These are phyloP conservation scores for Cryptus viduatorius DNA, from an alignment of 2,888 invertebrate species.

Conservation along the genomic window DNA sequence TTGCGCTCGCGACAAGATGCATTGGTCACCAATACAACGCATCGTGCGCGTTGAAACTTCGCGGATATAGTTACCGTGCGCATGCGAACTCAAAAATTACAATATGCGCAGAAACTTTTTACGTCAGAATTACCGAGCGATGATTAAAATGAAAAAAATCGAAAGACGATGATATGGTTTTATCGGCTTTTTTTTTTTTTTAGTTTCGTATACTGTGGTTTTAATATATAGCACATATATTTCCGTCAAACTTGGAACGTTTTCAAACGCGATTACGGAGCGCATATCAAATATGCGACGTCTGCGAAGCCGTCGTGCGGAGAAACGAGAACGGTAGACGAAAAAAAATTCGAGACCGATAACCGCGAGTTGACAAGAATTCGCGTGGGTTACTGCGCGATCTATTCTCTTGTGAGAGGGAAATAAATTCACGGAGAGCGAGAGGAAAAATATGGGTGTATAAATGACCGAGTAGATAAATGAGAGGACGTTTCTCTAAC, in stretches of 20 bases:
- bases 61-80: slow-evolving; percentile 1
- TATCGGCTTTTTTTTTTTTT: too few species aligned
- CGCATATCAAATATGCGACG: neutral
- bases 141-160: neutral
- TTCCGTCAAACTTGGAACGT: neutral
- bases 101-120: neutral
- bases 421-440: slow-evolving; percentile 67
- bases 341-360: too few species aligned
- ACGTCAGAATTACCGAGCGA: neutral
- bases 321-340: slow-evolving; percentile 63
- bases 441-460: slow-evolving; percentile 38
- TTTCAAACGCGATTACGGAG: neutral
- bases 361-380: slow-evolving; percentile 33
- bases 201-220: too few species aligned
- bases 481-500: slow-evolving; percentile 51
- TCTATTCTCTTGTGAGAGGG: slow-evolving; percentile 13
- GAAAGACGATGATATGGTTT: too few species aligned
- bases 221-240: neutral
- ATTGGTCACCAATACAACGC: slow-evolving; percentile 26
- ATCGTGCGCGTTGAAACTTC: slow-evolving; percentile 10
- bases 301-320: slow-evolving; percentile 15
- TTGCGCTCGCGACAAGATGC: slow-evolving; percentile 30
- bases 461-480: slow-evolving; percentile 47
- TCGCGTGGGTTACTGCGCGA: slow-evolving; percentile 54
- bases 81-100: neutral